Base-by-base conservation (phyloP, 1,140 invertebrate species). In the Watersipora subatra region DNA sequence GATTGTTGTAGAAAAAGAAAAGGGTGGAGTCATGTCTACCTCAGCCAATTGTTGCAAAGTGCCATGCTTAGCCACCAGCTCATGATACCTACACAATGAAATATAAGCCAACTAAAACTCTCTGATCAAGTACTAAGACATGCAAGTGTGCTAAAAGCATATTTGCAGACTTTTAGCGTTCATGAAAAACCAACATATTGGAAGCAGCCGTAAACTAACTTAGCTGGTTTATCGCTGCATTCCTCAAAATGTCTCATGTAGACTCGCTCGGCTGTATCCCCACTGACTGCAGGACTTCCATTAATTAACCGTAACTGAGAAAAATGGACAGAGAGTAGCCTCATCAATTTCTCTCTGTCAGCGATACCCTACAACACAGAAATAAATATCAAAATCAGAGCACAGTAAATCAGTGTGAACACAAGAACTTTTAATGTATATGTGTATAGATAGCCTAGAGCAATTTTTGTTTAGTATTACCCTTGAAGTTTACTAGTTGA, bases 291-390 rank as follows among this genome's bases (percentile, higher is more conserved):
- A 46, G 34, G n/a, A 46, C 7, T 46, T 12, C 34, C 34, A 46
- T 46, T 46, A 7, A 28, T 19, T 56, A 64, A 25, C 17, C 19
- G 24, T 20, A 27, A 30, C 25, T 46, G 26, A 17, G 19, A 17
- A 20, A 22, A 24, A 26, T 56, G 56, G 24, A 57, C 56, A 28
- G 22, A 64, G 12, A 15, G 28, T 34, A 15, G 28, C 62, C 19
- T 17, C 30, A 57, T 64, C 61, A 22, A 64, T 64, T 12, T 64
- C 25, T 12, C 25, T 46, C 34, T 46, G 34, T 46, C 34, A n/a
- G 7, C n/a, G 7, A 46, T 46, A 46, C n/a, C 34, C 34, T 46
- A 46, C 7, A 46, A 46, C n/a, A n/a, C n/a, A n/a, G n/a, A n/a
- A n/a, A n/a, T n/a, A n/a, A n/a, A n/a, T n/a, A n/a, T n/a, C n/a